Evolutionary conservation across 2,888 invertebrate genomes (phyloP), one percentile per base, ranked within the genome.

Genomic region (Antheraea assamensis): DNA sequence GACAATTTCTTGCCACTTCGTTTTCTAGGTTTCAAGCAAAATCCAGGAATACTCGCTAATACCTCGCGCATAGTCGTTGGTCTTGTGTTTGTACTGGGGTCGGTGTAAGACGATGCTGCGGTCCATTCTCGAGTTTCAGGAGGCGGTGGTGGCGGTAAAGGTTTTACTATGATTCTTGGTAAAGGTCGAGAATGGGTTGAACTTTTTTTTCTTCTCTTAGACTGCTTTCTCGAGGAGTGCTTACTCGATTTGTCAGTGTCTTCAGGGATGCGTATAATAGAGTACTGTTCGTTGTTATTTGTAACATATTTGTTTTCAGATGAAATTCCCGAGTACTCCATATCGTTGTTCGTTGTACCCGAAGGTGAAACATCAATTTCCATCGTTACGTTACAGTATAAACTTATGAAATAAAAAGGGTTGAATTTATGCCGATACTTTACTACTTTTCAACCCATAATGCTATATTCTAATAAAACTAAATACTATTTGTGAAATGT

Each of bases 1-100:
- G 98, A 98, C 80, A 98, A 92, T 89, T 98, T 98, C 87, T 98
- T 97, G 76, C 97, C 96, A 77, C 97, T 97, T 76, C 97, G 94
- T 88, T 97, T 97, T 75, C 97, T 92, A 72, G 97, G 97, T 85
- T 98, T 97, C 74, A 97, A 95, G 89, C 96, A 97, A 87, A 98
- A 98, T n/a, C 98, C 98, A 72, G 98, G 98, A 85, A 98, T 97
- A 75, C 98, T 98, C 42, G 98, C 97, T 78, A 98, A 90, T 13
- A 98, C 97, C 90, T 98, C 98, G 74, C 97, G 96, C 98, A 98
- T 98, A 47, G 98, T 98, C 42, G 97, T 96, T n/a, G 97, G 96
- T 90, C 86, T 89, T 76, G 75, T 84, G 47, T 83, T 88, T 72
- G 88, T 79, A 78, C 82, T 88, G 75, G 90, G 79, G 79, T 94